Base-by-base conservation (phyloP, 2,888 invertebrate genomes). In the Smittia sp. region DNA sequence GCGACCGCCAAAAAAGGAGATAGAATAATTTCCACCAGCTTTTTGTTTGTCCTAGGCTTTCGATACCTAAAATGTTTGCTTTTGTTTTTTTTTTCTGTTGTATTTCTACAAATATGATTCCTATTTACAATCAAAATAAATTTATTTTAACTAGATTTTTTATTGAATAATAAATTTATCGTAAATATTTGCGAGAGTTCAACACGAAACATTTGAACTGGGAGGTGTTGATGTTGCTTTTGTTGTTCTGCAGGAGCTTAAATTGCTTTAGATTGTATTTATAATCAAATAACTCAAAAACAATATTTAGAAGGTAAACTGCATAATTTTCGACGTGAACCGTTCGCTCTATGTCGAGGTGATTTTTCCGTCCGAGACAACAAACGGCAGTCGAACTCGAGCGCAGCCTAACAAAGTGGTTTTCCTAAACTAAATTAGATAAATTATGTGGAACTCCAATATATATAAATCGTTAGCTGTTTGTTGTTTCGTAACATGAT, bases 251-350 rank as follows among this genome's bases (percentile, higher is more conserved):
- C 13, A 41, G 68, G 13, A n/a, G 46, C 68, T 24, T 15, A 46
- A 68, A 68, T 25, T 68, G 68, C 46, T 68, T 41, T 25, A 68
- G 41, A 68, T 68, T 52, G 27, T 68, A 46, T 68, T 68, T 68
- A 46, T 46, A 46, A 39, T 66, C 46, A 68, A 68, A 46, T 68
- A 68, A 68, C 24, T 68, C 68, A 6, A 68, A 46, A 68, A n/a
- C 24, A 68, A 68, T 68, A 68, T 68, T 68, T 68, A 13, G 25
- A 15, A 7, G 13, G 46, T 24, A 46, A 68, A 68, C 68, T 68
- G 68, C 68, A 68, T 68, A 68, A 68, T 68, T 68, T 41, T n/a
- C 46, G 20, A 1, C 62, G 24, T 6, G 62, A 11, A 6, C 11
- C 7, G 39, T 18, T 15, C n/a, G 32, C 3, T 32, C 9, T 3